Evolutionary conservation across 2,888 invertebrate species (phyloP), one percentile per base, ranked within the genome.

Genomic region (Nesidiocoris tenuis): DNA sequence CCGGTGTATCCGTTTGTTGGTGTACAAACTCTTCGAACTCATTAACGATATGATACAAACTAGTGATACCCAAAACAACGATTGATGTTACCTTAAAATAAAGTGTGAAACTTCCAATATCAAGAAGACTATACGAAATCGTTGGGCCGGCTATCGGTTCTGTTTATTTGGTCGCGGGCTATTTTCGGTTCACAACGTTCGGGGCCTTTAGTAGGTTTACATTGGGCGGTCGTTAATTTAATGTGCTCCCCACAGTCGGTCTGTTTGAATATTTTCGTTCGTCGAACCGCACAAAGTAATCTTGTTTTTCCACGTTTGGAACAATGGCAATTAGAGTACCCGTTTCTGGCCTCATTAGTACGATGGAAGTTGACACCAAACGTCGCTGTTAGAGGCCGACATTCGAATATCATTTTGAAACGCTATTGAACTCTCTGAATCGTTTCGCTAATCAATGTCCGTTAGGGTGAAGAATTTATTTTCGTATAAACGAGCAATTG

Each of bases 241-340:
- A 39, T 39, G 39, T 39, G 39, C 12, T 39, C 39, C 39, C 39
- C 39, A 39, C 5, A 39, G 39, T 39, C 39, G 39, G 39, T 39
- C 39, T 12, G 39, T 39, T 39, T 39, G 39, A 39, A 39, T 39
- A 39, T 39, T 65, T 65, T 39, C 65, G 65, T 65, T 65, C 65
- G 39, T 39, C 39, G 65, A 65, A 65, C 65, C 23, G n/a, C 22
- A 2, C 12, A 24, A 65, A 65, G 39, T 65, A 39, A 39, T 39
- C 39, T 39, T 39, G 39, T 65, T 65, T 39, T 39, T 24, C 65
- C 39, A 39, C n/a, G 39, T 39, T 3, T 16, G 65, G 39, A 39
- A 65, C 65, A 65, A 65, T 65, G 39, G 65, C 54, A 65, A 65
- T 65, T 65, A 65, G 65, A 39, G 39, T 39, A 39, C 39, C 12